Evolutionary conservation across 2,888 invertebrate genomes (phyloP), one percentile per base, ranked within the genome.

Genomic region (Macrosoma leucophasiata): DNA sequence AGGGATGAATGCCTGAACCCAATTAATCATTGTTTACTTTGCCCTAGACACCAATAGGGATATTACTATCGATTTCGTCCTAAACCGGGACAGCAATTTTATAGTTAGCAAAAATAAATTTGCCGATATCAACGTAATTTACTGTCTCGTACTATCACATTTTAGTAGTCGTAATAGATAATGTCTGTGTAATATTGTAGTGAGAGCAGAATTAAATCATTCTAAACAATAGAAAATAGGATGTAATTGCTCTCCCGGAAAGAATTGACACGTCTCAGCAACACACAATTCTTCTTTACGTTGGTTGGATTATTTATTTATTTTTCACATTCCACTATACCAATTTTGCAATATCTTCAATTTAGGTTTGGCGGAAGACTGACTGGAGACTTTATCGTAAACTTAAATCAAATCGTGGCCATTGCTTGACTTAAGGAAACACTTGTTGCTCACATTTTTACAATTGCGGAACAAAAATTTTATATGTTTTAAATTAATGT

Each of bases 301-400:
- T 52, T 39, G 21, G 39, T 54, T 64, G 58, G 52, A 58, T 67
- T 70, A 58, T 55, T 69, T 67, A 55, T 58, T 53, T 51, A 50
- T 52, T 60, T 62, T 51, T 72, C 67, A 74, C 75, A 82, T 62
- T 58, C 61, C 81, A 77, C 72, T 67, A 74, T 55, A 50, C 43
- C 64, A 62, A 60, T 58, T 63, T 65, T 62, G 62, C 71, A 65
- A 71, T 59, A 69, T 64, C 38, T 43, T 48, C 60, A 63, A 57
- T 65, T 66, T 76, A 74, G 58, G 64, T 81, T 77, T 74, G 69
- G 72, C 71, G 63, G 61, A 81, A 81, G 82, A 81, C 81, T 81
- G 82, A 79, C 64, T 64, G 68, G 73, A 71, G 72, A 77, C 70
- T 67, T 63, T 59, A 64, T n/a, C n/a, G n/a, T n/a, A n/a, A n/a